Base-by-base conservation (phyloP, 2,113 vertebrate species). In the Ia io region DNA sequence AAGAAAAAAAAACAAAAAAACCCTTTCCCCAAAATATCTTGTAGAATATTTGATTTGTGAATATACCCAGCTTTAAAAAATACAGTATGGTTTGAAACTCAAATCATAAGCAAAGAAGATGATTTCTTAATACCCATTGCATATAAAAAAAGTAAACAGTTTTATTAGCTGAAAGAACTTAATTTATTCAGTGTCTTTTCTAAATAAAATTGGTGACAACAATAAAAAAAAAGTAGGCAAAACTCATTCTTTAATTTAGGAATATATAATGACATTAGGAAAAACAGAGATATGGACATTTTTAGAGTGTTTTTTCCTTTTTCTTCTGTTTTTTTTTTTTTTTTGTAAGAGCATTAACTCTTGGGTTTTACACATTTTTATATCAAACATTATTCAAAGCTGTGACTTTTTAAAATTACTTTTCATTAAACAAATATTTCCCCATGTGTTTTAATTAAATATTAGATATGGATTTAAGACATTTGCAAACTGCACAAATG, bases 401-500 rank as follows among this genome's bases (percentile, higher is more conserved):
- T 92, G 95, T 95, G 96, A 95, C 94, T 94, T 95, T 94, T 94
- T 96, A 96, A 94, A 97, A 97, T 97, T 97, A 97, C 96, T 97
- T 96, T 77, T 95, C 88, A 95, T 90, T 73, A 79, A 56, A 94
- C 49, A 92, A 67, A 42, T 86, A 90, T 90, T 74, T 95, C 59
- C 96, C 92, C 95, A 91, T 94, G 89, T 90, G 95, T 95, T 97
- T 83, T 93, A 51, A 92, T 97, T 77, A 91, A 97, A 95, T 3
- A 94, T 78, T 90, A 96, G 44, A 17, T 47, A 2, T 91, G 37
- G 37, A 88, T 59, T 87, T 83, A 88, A 95, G 84, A 97, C 88
- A 97, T 96, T 96, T 97, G 90, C 92, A 98, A 97, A 96, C 95
- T 97, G 97, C 96, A 97, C 79, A 95, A 97, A 97, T 97, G 84